A percentile compares a stretch with the other conserved stretches of the same genome.
These are phyloP conservation scores for Lynx canadensis DNA, from an alignment of 2,113 vertebrate genomes.

Conservation along the genomic window DNA sequence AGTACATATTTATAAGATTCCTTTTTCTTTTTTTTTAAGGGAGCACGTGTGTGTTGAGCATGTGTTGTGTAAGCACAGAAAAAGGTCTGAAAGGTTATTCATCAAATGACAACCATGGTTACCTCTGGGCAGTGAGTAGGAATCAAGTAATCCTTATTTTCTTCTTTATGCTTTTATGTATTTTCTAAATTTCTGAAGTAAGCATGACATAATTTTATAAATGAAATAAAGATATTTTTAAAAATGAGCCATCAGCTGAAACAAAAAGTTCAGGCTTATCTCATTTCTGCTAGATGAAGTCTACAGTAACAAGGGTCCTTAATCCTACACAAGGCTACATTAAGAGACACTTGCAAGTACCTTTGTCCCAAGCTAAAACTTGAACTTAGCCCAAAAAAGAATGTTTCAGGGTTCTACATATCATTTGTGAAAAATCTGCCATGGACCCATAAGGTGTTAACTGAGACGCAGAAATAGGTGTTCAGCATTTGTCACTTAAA, in stretches of 20 bases:
- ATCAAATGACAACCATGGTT: constrained; percentile 53
- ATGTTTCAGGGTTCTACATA: constrained; percentile 22
- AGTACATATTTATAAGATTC: constrained; percentile 37
- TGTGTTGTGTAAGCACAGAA: not conserved
- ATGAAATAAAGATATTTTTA: not conserved
- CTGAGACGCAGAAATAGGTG: constrained; percentile 38
- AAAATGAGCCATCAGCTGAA: constrained; percentile 30
- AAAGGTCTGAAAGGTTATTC: constrained; percentile 43
- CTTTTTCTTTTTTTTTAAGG: not conserved
- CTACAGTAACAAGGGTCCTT: not conserved
- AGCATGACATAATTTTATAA: constrained; percentile 29
- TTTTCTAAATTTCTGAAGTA: constrained; percentile 57
- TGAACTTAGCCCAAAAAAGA: constrained; percentile 46
- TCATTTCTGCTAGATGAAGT: not conserved
- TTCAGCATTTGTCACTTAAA: constrained; percentile 48
- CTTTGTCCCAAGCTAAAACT: constrained; percentile 9
- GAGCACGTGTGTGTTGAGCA: not conserved
- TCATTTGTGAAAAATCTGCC: constrained; percentile 38
- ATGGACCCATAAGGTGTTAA: constrained; percentile 47
- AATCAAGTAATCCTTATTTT: constrained; percentile 53
- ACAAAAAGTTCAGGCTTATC: constrained; percentile 31
- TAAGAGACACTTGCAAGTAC: not conserved
- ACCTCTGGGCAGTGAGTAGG: constrained; percentile 22
- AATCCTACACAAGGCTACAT: not conserved
- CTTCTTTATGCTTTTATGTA: constrained; percentile 25